Conservation (phyloP, 2,797 vertebrate species). For the Sparus aurata region DNA sequence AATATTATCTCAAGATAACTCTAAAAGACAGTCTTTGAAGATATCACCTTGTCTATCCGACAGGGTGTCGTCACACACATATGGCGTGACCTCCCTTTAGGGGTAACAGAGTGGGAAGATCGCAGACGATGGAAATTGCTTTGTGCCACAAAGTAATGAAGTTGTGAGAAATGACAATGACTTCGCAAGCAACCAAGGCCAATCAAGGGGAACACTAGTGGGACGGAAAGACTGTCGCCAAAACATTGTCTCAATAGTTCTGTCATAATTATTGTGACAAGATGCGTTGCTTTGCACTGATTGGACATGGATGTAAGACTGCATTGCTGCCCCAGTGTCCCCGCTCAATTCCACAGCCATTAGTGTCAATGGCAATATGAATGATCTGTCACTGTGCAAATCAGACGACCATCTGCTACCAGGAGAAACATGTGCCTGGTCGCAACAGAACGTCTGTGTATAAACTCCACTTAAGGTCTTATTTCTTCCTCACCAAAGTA, state of each 20-base stretch:
- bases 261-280: constrained; percentile 83
- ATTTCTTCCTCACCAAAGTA: not conserved
- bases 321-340: constrained; percentile 70
- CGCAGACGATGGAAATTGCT: constrained; percentile 77
- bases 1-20: constrained; percentile 40
- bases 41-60: constrained; percentile 65
- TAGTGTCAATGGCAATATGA: constrained; percentile 78
- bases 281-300: constrained; percentile 71
- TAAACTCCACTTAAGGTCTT: constrained; percentile 30
- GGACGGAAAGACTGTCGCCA: constrained; percentile 66
- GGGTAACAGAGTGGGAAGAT: constrained; percentile 61
- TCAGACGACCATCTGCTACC: constrained; percentile 77
- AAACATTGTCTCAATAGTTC: constrained; percentile 74
- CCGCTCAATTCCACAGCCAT: constrained; percentile 79
- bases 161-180: constrained; percentile 83
- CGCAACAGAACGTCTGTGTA: constrained; percentile 17
- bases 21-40: constrained; percentile 42
- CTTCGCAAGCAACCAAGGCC: constrained; percentile 81
- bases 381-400: constrained; percentile 73
- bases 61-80: constrained; percentile 79
- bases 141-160: constrained; percentile 83
- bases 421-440: constrained; percentile 52
- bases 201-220: constrained; percentile 76
- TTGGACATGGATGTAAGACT: constrained; percentile 79
- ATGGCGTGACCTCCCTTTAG: constrained; percentile 78